Conservation (phyloP, 1,140 invertebrate species). For the Lepidurus apus region DNA sequence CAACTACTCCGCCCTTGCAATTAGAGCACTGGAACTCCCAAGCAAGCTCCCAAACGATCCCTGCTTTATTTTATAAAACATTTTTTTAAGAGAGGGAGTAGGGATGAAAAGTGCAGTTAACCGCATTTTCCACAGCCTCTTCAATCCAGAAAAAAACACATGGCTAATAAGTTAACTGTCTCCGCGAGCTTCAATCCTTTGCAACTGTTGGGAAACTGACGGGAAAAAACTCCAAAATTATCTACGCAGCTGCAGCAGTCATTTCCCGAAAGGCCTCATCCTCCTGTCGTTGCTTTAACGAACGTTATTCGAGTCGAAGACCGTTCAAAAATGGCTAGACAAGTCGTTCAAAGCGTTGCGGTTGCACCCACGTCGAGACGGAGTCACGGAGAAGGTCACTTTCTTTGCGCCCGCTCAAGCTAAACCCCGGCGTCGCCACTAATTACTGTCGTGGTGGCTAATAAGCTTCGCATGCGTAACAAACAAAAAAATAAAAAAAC, state of each 20-base stretch:
- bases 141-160: background rate
- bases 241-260: background rate
- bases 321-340: background rate
- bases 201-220: background rate
- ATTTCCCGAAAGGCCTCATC: background rate
- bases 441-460: slow-evolving; percentile 3
- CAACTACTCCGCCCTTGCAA: slow-evolving; percentile 17
- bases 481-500: background rate
- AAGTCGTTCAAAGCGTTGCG: background rate
- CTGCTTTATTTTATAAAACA: too few species aligned
- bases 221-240: background rate
- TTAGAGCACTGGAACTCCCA: background rate
- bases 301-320: background rate
- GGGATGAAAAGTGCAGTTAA: background rate
- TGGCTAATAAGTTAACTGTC: slow-evolving; percentile 13
- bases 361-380: too few species aligned
- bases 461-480: background rate
- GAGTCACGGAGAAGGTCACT: background rate
- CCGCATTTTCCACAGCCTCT: background rate
- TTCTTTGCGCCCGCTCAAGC: background rate
- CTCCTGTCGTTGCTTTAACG: background rate
- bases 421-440: background rate
- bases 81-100: background rate
- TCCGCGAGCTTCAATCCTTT: background rate
- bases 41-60: too few species aligned